Base-by-base conservation (phyloP, 1,140 invertebrate genomes). In the Zaprionus ghesquierei region DNA sequence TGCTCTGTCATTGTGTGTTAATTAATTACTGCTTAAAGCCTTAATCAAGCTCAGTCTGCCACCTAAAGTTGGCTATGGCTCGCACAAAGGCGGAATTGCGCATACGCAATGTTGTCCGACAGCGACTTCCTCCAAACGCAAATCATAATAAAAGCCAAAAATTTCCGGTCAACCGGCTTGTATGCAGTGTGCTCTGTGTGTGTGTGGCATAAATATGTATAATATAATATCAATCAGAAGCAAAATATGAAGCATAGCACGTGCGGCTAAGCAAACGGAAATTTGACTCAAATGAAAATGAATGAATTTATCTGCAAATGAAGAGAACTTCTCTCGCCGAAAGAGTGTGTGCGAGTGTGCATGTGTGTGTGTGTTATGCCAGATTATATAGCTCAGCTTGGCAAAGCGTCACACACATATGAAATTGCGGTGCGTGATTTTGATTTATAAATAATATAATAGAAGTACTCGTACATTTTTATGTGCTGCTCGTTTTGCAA, bases 401-500 rank as follows among this genome's bases (percentile, higher is more conserved):
- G 59, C 35, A 60, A 59, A 54, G 69, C 69, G 22, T 49, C 55
- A 33, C 69, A 73, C 55, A 27, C 63, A 73, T 61, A 55, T 61
- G 59, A 70, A 74, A 74, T 74, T 74, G 58, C 66, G 59, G 41
- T 74, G 71, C 71, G 66, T 74, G 71, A 74, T 74, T 74, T 74
- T 74, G 71, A 74, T 69, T 74, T 74, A 74, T 74, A 69, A 74
- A 63, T 74, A 62, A 69, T 74, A 74, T 69, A 73, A 73, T 73
- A 72, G 46, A 6, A 59, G 46, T 46, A 51, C 63, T 60, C 69
- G 49, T 58, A 61, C 64, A 69, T 61, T 73, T 73, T 73, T 73
- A 73, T 69, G 51, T 69, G 64, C 41, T 54, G 56, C 70, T 73
- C 70, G 56, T 55, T 69, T 69, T 35, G 70, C 20, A 69, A 73